Base-by-base conservation (phyloP, 2,797 vertebrate genomes). In the Ara ararauna region DNA sequence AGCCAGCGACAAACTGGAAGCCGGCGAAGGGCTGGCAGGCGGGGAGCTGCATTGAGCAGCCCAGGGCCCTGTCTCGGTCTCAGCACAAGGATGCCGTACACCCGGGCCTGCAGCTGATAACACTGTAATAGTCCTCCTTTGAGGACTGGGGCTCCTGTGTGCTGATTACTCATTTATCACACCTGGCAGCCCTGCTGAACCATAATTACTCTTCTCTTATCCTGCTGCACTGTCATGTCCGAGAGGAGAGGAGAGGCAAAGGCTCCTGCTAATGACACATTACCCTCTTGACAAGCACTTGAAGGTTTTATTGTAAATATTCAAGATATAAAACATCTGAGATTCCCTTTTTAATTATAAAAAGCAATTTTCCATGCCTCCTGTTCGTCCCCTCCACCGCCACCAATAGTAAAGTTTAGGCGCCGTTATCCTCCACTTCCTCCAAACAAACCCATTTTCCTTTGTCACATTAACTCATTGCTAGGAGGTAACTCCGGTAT, bases 101-200 rank as follows among this genome's bases (percentile, higher is more conserved):
- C 97, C 98, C 98, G 87, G 98, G 99, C 98, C 98, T 92, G 98
- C 98, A 98, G 98, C 99, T 99, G 99, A 99, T 99, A 99, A 99
- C 98, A 96, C 99, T 98, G 98, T 99, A 99, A 99, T 99, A 99
- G 99, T 98, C 98, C 99, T 99, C 99, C 99, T 99, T 99, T 99
- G 99, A 99, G 99, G 98, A 98, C 98, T 94, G 97, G 98, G 98
- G 98, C 99, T 99, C 98, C 98, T 97, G 98, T 97, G 98, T 97
- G 98, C 99, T 99, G 99, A 99, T 99, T 99, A 99, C 99, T 99
- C 99, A 99, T 99, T 99, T 99, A 99, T 99, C 99, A 99, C 99
- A 99, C 99, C 99, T 99, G 99, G 99, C 99, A 99, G 99, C 98
- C 98, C 98, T 98, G 98, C 99, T 98, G 99, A 99, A 99, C 99